Percentiles rank a stretch among this genome's conserved stretches.
Evolutionary conservation across 2,888 invertebrate species (phyloP).

Genomic region (Drosophila limbata): DNA sequence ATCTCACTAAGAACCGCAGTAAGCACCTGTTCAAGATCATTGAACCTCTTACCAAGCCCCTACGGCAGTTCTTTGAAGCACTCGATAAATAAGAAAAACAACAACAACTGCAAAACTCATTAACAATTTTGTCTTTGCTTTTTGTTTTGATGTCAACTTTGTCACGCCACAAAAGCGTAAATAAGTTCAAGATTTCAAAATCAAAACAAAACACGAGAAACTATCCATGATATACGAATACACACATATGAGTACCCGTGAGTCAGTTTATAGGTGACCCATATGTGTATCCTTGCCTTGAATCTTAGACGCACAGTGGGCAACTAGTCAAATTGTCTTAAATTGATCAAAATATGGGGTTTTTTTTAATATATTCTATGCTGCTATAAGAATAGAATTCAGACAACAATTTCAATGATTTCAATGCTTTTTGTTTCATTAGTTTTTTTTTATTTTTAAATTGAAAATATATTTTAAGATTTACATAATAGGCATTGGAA

Average conservation of each 20-base stretch:
- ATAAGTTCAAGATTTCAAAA: slow-evolving; percentile 69
- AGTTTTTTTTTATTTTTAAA: too few relatives aligned
- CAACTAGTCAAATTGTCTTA: neutral
- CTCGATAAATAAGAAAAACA: slow-evolving; percentile 11
- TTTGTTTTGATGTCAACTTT: slow-evolving; percentile 56
- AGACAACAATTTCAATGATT: too few relatives aligned
- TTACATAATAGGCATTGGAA: too few relatives aligned
- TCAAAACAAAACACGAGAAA: slow-evolving; percentile 45
- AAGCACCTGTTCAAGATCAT: slow-evolving; percentile 54
- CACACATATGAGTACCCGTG: slow-evolving; percentile 8
- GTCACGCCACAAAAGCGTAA: slow-evolving; percentile 57
- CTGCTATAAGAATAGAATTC: too few relatives aligned
- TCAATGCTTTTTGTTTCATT: too few relatives aligned
- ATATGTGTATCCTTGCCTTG: slow-evolving; percentile 69
- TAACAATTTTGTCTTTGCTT: slow-evolving; percentile 44
- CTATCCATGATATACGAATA: slow-evolving; percentile 35
- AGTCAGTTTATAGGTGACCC: slow-evolving; percentile 16
- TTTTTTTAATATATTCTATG: neutral
- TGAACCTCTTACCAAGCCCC: slow-evolving; percentile 60
- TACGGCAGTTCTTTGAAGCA: slow-evolving; percentile 25
- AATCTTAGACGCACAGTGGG: slow-evolving; percentile 17
- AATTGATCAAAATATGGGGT: neutral
- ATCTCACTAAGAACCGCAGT: slow-evolving; percentile 44
- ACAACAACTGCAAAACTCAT: slow-evolving; percentile 54
- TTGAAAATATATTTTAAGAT: too few relatives aligned